Base-by-base conservation (phyloP, 2,888 invertebrate species). In the Emesis furor region DNA sequence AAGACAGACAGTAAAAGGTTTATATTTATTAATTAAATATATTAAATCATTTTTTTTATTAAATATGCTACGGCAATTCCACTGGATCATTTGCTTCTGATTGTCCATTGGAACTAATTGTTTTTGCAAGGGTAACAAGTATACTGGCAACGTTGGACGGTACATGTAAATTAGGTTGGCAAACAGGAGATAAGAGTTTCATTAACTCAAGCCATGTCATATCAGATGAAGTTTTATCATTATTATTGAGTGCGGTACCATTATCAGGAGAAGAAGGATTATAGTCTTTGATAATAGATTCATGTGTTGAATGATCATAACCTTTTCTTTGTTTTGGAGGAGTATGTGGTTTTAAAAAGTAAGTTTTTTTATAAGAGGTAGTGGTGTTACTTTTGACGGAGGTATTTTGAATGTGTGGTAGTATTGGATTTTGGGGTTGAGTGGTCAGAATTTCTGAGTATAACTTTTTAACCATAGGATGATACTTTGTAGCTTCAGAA, bases 1-100 rank as follows among this genome's bases (percentile, higher is more conserved):
- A 55, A 85, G 73, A 37, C 80, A 76, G 65, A 73, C 39, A 39
- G 73, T 74, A 39, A 72, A n/a, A 32, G 79, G 79, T n/a, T 73
- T 42, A 39, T 76, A 73, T 69, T 79, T 83, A 24, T 79, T 73
- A 32, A 84, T 37, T 8, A 85, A 59, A 39, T 73, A 39, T 42
- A 12, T 42, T 42, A 46, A 39, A 7, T 67, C 55, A 55, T 4
- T 5, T 12, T 59, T 55, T 17, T 55, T 55, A 55, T 17, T 55
- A 1, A 17, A 2, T 3, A 55, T 7, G 4, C 55, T 14, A 55
- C 55, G 17, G 5, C 6, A 55, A 17, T 55, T 55, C 55, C 55
- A 55, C 55, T 55, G 55, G 55, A 55, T 55, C 17, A 55, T n/a
- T 55, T 17, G 4, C n/a, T 14, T 55, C n/a, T 55, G 55, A 55